Evolutionary conservation across 2,797 vertebrate species (phyloP), one percentile per base, ranked within the genome.

Genomic region (Thamnophis elegans): DNA sequence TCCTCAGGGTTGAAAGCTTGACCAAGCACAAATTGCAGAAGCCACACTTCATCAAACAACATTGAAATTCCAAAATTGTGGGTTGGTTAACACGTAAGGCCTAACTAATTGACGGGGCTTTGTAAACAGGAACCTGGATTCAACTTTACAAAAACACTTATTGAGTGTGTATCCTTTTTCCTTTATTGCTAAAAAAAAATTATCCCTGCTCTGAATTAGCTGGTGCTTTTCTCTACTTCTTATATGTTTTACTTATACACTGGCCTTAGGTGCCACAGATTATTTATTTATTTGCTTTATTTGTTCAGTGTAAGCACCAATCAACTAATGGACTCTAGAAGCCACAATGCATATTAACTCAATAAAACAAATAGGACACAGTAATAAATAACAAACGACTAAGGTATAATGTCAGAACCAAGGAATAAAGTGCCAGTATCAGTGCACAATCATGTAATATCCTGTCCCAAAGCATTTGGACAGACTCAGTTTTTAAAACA

Each of bases 21-120:
- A 60, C 55, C 32, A 58, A 94, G 85, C 26, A 91, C 8, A 86
- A 93, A 92, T 14, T 26, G 14, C 87, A 91, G 93, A 87, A 95
- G 91, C 87, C 32, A 14, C 95, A 89, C 22, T 42, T 16, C 5
- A 18, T 14, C 56, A 28, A 58, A 85, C 93, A 93, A 78, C 2
- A 16, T 62, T 25, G 55, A 87, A 3, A 22, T 53, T 92, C 42
- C 86, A 93, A 8, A 92, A 93, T 32, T 91, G n/a, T n/a, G 20
- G 4, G 0, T n/a, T 86, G 65, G 78, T 87, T 62, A 91, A 87
- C 82, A 87, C 82, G 22, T 73, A 59, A 90, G 56, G 68, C 12
- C 78, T 73, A 82, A 58, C 54, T 85, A 94, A 94, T 55, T 91
- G 56, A 42, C 42, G 60, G 55, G 28, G 88, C 86, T 58, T 51